Base-by-base conservation (phyloP, 53 echinoderm and acorn worm genomes). In the Apostichopus leukothele region DNA sequence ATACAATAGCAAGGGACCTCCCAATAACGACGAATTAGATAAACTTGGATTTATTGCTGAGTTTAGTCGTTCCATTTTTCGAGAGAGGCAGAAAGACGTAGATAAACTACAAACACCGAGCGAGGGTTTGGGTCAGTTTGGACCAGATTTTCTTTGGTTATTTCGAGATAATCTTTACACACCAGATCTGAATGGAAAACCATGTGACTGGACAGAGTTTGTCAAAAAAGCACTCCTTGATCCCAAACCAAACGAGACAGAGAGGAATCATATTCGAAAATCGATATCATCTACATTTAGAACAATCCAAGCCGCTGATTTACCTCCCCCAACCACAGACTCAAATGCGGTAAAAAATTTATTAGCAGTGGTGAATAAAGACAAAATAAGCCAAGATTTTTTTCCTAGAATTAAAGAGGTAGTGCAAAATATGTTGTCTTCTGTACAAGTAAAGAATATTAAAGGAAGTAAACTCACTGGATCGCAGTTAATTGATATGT, bases 41-140 rank as follows among this genome's bases (percentile, higher is more conserved):
- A 84, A 84, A 61, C 84, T 84, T 8, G 84, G 25, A 5, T 57
- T 60, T 11, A 84, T 84, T 84, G 84, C 84, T 13, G 60, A 84
- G 3, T 60, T 84, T 13, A 84, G 84, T 22, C 27, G 57, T 13
- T 23, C 84, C 39, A 26, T 84, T 10, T 60, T 4, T 10, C 11
- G 0, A 0, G 61, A 66, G 5, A 10, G 21, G 1, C 84, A 84
- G 5, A 50, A 60, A 2, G 27, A 21, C 22, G 4, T 1, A 5
- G n/a, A 7, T 1, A 6, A 51, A 10, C 39, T 1, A 3, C 0
- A 39, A 39, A 51, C 51, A 20, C 19, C 0, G 7, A 27, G 14
- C 4, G 66, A 84, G 9, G 63, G 61, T 4, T 84, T 25, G 0
- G 11, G 1, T 20, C n/a, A 84, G 10, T n/a, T 25, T 5, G 19